Evolutionary conservation across 2,113 vertebrate genomes (phyloP), one percentile per base, ranked within the genome.

Genomic region (Urocitellus parryii): DNA sequence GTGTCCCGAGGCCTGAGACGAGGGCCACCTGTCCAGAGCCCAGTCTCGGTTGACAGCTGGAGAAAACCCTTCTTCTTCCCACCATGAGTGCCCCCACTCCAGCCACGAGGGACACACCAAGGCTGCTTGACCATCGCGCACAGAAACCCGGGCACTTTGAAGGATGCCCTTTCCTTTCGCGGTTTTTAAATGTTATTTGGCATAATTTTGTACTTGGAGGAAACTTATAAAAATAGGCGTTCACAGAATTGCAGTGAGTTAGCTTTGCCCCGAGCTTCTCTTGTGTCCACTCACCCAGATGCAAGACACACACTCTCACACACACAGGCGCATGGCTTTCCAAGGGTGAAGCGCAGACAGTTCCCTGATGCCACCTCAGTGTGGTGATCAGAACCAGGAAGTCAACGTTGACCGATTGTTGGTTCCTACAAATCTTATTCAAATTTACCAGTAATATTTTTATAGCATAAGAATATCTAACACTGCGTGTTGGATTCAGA

Each of bases 361-460:
- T 8, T 18, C 37, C 39, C 8, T 42, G 32, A 0, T 13, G 0
- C 1, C 8, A 17, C 11, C 77, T 4, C 51, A 8, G 16, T 4
- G 5, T 34, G 3, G 0, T 4, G 0, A 0, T 29, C 67, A 29
- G 24, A 42, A 34, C 4, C 4, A n/a, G 37, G 39, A 37, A 18
- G 2, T 53, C 7, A 10, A 29, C 10, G 0, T 0, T 0, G 2
- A 1, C 1, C 17, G 27, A 3, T 13, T 5, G 0, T 58, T 4
- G 34, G 70, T 16, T 1, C 9, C 73, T 22, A 5, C 11, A 37
- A 5, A 29, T 65, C 77, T 22, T 12, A 8, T 25, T 20, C 63
- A 1, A 0, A 2, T 42, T 68, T 37, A 27, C 34, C 56, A 24
- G 24, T 34, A 4, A 12, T 5, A 4, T 32, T 39, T 5, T 70